Evolutionary conservation across 2,113 vertebrate species (phyloP), one percentile per base, ranked within the genome.

Genomic region (Prinia subflava): DNA sequence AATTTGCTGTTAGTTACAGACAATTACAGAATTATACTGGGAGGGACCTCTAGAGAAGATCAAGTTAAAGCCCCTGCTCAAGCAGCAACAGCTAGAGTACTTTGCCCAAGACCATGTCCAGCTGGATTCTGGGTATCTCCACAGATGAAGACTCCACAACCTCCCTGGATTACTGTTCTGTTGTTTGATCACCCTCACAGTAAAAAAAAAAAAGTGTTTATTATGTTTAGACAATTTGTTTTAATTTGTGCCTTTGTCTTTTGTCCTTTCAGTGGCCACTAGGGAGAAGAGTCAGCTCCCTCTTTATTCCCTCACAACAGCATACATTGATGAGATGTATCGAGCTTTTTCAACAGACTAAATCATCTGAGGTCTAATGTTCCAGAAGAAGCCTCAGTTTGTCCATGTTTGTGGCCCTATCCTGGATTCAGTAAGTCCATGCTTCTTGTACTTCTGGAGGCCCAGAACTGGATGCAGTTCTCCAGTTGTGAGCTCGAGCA

Each of bases 121-220:
- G 15, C 1, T 70, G 49, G n/a, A 62, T 63, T 63, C 27, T 42
- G 18, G 27, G 15, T 20, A 23, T 55, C 12, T 28, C 47, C 21
- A 83, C 25, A 76, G 47, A 62, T 14, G 10, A 53, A 35, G 15
- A 35, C 14, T 69, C 41, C 9, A 19, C 42, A 63, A 55, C 4
- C 33, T 53, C 20, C 3, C 1, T 55, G n/a, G n/a, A 21, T 47
- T 75, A 11, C 25, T 47, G 17, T 27, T 69, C n/a, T 0, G 0
- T n/a, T 62, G 21, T 55, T 59, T 75, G 9, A 35, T 13, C 47
- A 69, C 2, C 2, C 23, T 47, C 30, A 55, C n/a, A 68, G 39
- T 30, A 75, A 53, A 75, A 20, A 39, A 39, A 39, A 39, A 39
- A 3, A 50, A 55, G 7, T 30, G 25, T 23, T 62, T 47, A 27